Base-by-base conservation (phyloP, 2,113 vertebrate species). In the Limanda limanda region DNA sequence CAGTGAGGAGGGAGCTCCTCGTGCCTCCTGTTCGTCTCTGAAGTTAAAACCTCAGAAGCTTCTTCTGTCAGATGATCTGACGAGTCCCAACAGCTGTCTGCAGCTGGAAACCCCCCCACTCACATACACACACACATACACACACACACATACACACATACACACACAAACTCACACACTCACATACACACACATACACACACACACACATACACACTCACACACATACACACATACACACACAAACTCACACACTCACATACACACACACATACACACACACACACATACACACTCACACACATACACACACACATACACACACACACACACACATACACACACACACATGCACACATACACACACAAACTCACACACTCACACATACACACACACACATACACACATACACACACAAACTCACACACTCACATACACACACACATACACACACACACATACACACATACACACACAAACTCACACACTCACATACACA, bases 31-130 rank as follows among this genome's bases (percentile, higher is more conserved):
- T 37, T 37, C 8, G 35, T 58, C 24, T 58, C 54, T 21, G 52
- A 54, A 10, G 20, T 81, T 73, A 70, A 71, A 81, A 72, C 24
- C 59, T 66, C 58, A 54, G 31, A 13, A 21, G 35, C 25, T 47
- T 73, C 27, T 54, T 71, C 52, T 61, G 57, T 20, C 15, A 24
- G 65, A 60, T 45, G 45, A 78, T 64, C 64, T 20, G 60, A 66
- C 61, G 23, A 79, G 82, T 77, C 37, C 59, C 23, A 69, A 77
- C 78, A 80, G 63, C 67, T 14, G 64, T 14, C 55, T 59, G 64
- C 51, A 15, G 68, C 74, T 87, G 88, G 85, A 89, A 89, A 86
- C 3, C 78, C 88, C 88, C 85, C 64, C 51, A 59, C 47, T 42
- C 66, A 13, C 58, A 5, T 48, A 57, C 64, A 56, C 67, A 56